Evolutionary conservation across 92 coral and sea anemone genomes (phyloP).

Genomic region (Epizoanthus scotinus): DNA sequence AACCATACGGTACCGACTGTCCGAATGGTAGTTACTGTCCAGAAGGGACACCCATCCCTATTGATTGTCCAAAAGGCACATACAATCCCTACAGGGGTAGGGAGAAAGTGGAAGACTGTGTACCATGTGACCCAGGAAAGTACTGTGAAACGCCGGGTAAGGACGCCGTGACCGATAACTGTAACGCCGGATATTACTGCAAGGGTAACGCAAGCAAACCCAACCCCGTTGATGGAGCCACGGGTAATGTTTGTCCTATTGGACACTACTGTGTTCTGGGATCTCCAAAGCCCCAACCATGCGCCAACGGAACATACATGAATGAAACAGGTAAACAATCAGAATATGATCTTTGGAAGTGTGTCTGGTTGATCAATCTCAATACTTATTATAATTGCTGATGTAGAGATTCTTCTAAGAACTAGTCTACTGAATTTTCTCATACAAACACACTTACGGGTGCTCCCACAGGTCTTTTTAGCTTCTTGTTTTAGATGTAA

Average conservation of each 20-base stretch:
- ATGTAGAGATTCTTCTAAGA: not conserved
- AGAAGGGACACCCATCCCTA: constrained; percentile 87
- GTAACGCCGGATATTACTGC: constrained; percentile 85
- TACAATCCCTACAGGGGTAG: constrained; percentile 88
- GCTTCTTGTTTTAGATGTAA: no score
- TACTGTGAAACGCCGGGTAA: constrained; percentile 87
- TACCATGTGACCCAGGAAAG: constrained; percentile 93
- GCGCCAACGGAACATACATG: constrained; percentile 92
- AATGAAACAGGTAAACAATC: constrained; percentile 81
- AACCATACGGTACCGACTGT: constrained; percentile 81
- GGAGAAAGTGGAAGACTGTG: constrained; percentile 72
- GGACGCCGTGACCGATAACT: constrained; percentile 69
- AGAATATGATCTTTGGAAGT: not conserved
- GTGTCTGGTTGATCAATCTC: no score
- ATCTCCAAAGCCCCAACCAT: constrained; percentile 68
- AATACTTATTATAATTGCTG: no score
- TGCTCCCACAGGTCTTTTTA: no score
- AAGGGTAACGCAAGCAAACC: constrained; percentile 59
- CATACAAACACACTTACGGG: no score
- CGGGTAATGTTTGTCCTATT: constrained; percentile 84
- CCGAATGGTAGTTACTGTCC: constrained; percentile 99
- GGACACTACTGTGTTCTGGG: constrained; percentile 83
- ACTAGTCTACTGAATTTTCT: no score
- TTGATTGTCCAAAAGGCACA: constrained; percentile 85
- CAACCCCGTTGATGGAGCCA: constrained; percentile 75